These are phyloP conservation scores for Neogobius melanostomus DNA, from an alignment of 2,113 vertebrate genomes.

Conservation along the genomic window DNA sequence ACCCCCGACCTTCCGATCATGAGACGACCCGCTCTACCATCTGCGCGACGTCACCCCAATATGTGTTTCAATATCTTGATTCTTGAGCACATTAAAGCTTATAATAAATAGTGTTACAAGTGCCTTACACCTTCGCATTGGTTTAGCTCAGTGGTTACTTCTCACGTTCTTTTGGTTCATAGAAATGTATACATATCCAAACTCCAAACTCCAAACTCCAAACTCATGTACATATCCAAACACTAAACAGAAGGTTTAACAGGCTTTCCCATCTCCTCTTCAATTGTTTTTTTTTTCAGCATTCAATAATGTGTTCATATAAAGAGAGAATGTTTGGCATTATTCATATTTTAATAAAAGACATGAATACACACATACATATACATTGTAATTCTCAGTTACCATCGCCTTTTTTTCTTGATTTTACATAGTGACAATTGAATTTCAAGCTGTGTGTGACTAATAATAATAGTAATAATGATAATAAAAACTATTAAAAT, in stretches of 20 bases:
- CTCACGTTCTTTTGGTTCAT: neutral
- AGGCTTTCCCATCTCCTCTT: too few species aligned
- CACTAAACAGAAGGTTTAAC: too few species aligned
- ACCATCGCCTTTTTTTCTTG: constrained; percentile 6
- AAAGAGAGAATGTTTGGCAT: constrained; percentile 22
- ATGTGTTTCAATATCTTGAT: too few species aligned
- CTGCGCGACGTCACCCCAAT: too few species aligned
- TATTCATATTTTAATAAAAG: constrained; percentile 52
- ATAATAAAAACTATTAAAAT: constrained; percentile 19
- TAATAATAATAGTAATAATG: constrained; percentile 40
- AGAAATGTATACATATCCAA: neutral
- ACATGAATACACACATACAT: constrained; percentile 23
- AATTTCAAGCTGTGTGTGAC: constrained; percentile 59
- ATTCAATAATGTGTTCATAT: constrained; percentile 14
- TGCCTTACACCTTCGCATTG: neutral
- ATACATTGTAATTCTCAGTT: constrained; percentile 30
- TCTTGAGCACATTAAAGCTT: too few species aligned
- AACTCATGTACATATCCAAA: too few species aligned
- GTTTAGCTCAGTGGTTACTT: constrained; percentile 16
- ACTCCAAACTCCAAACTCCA: too few species aligned
- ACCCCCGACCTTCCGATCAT: too few species aligned
- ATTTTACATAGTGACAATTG: constrained; percentile 57
- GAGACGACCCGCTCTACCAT: too few species aligned
- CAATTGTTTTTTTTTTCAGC: neutral
- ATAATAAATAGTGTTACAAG: neutral